Percentiles rank a stretch among this genome's conserved stretches.
These are phyloP conservation scores for Odontophorus gujanensis DNA, from an alignment of 2,113 vertebrate species.

Conservation along the genomic window DNA sequence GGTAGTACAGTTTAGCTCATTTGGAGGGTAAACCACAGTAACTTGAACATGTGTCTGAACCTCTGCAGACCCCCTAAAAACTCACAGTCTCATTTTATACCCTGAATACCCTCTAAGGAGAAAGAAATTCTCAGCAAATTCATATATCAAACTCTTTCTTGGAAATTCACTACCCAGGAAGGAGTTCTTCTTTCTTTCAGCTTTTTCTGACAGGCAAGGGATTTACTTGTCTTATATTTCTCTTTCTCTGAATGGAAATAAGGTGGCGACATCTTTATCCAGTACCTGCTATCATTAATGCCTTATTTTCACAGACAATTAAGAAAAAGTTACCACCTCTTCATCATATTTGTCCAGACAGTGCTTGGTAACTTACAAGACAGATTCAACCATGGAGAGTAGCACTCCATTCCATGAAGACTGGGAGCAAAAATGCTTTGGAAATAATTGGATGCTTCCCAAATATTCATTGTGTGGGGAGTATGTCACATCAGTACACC, in stretches of 20 bases:
- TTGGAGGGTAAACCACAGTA: not conserved
- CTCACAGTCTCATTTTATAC: not conserved
- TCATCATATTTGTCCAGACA: not conserved
- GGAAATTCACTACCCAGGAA: not conserved
- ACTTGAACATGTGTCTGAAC: not conserved
- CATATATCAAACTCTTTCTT: not conserved
- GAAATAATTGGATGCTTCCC: not conserved
- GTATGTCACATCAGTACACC: not conserved
- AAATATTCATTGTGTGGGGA: not conserved
- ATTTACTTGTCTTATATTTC: not conserved
- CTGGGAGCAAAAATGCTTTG: not conserved
- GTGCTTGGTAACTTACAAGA: not conserved
- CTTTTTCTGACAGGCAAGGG: not conserved
- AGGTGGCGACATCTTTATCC: not conserved
- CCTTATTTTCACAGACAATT: not conserved
- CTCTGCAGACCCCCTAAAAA: not conserved
- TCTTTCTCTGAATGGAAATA: not conserved
- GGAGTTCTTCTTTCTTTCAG: not conserved
- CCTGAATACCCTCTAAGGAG: not conserved
- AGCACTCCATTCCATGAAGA: not conserved
- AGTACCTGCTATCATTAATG: not conserved
- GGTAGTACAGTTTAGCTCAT: not conserved
- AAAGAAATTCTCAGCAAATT: not conserved
- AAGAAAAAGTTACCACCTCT: not conserved
- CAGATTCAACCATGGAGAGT: not conserved